Base-by-base conservation (phyloP, 1,140 invertebrate species). In the Bombus balteatus region DNA sequence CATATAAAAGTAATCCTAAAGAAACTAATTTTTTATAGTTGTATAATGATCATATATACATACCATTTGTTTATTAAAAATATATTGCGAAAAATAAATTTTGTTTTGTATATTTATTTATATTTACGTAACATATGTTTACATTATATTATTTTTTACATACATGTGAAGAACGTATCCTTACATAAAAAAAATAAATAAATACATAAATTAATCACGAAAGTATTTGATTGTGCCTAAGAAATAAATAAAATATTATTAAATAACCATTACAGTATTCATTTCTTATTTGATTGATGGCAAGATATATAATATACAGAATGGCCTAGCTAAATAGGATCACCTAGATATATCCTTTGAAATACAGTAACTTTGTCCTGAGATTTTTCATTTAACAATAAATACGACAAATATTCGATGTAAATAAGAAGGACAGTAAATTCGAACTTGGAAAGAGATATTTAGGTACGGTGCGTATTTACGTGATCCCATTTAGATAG, bases 11-110 rank as follows among this genome's bases (percentile, higher is more conserved):
- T 73, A 41, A 73, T 43, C 3, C 12, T 39, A 72, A 72, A n/a
- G 28, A 73, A 73, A 5, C 5, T 32, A 73, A n/a, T 73, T 73
- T 73, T 15, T 73, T 43, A 41, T 73, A 73, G 25, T 39, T 71
- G 2, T 71, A 13, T 71, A 28, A 71, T 28, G 12, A 71, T 71
- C 12, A 39, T 72, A 41, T 41, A 53, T 53, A 53, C 47, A 53
- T 22, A 41, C 1, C 15, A 72, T 39, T 25, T 72, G 13, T 72
- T 72, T 72, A 13, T 72, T n/a, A 39, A 41, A 39, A 28, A n/a
- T 72, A n/a, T 70, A 39, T 28, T 70, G 37, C 13, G 4, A 70
- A 28, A 37, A 39, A 71, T 22, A 25, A 68, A 25, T 22, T 25
- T 6, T 22, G 4, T 37, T 22, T 10, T 68, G 9, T 34, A 25